Evolutionary conservation across 64 coral and sea anemone genomes (phyloP).

Genomic region (Hydrozoanthus tunicans): DNA sequence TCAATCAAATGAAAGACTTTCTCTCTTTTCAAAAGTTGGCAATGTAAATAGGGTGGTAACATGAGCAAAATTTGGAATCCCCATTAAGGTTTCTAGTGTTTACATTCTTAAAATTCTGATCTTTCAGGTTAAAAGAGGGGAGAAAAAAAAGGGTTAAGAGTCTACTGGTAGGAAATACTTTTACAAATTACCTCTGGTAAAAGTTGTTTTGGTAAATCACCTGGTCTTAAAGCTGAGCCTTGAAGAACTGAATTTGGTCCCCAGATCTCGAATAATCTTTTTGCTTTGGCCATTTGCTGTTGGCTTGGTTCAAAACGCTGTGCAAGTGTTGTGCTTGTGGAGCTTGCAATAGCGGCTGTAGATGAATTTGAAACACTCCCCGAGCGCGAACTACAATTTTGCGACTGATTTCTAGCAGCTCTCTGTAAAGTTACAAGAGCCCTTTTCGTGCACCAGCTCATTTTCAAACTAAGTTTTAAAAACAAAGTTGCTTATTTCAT

Average conservation of each 20-base stretch:
- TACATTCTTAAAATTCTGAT: too few relatives aligned
- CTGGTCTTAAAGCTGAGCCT: not conserved
- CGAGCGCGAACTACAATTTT: not conserved
- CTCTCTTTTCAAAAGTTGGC: too few relatives aligned
- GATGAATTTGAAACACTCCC: too few relatives aligned
- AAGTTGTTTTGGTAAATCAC: constrained; percentile 10
- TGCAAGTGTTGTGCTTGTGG: not conserved
- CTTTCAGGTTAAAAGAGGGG: too few relatives aligned
- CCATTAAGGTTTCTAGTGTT: too few relatives aligned
- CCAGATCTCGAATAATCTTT: constrained; percentile 24
- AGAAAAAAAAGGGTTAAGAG: not conserved
- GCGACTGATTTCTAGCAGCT: not conserved
- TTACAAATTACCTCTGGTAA: constrained; percentile 26
- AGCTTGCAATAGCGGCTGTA: not conserved
- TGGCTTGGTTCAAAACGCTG: constrained; percentile 5
- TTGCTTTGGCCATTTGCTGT: constrained; percentile 26
- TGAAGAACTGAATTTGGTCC: constrained; percentile 52
- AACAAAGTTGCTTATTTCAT: not conserved
- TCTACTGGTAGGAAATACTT: too few relatives aligned
- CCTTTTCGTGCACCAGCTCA: not conserved
- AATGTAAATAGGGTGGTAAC: too few relatives aligned
- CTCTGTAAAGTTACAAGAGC: not conserved
- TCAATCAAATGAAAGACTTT: too few relatives aligned
- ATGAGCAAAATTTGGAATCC: too few relatives aligned
- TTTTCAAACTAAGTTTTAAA: not conserved